A percentile compares a stretch with the other conserved stretches of the same genome.
Evolutionary conservation across 2,797 vertebrate species (phyloP).

Genomic region (Somateria mollissima): DNA sequence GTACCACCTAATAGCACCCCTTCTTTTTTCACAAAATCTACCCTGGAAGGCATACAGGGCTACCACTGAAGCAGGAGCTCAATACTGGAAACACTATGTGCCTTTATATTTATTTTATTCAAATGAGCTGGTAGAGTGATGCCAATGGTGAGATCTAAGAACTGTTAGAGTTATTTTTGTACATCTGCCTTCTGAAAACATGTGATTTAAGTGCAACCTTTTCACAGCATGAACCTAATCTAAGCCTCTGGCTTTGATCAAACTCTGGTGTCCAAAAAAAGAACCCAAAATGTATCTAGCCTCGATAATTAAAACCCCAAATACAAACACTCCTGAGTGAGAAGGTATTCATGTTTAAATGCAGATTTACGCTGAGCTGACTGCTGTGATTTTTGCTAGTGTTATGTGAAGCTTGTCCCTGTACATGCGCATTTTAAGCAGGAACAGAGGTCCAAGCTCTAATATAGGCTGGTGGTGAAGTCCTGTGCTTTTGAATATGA

Average conservation of each 20-base stretch:
- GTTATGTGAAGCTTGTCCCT: background rate
- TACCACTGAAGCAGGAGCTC: background rate
- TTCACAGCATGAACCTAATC: background rate
- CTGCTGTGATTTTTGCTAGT: background rate
- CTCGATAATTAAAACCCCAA: background rate
- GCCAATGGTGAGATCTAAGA: background rate
- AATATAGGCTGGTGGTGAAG: constrained; percentile 11
- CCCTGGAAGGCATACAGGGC: background rate
- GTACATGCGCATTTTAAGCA: background rate
- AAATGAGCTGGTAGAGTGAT: background rate
- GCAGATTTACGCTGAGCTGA: background rate
- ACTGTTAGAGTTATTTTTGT: background rate
- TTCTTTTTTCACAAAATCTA: background rate
- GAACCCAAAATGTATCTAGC: background rate
- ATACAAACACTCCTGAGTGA: background rate
- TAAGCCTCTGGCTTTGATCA: constrained; percentile 20
- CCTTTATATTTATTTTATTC: background rate
- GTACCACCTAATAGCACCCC: background rate
- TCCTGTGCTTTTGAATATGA: constrained; percentile 41
- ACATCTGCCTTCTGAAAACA: background rate
- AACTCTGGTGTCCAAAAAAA: background rate
- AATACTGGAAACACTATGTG: background rate
- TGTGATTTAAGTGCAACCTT: background rate
- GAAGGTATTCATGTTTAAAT: background rate
- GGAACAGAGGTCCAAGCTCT: background rate